Percentiles rank a stretch among this genome's conserved stretches.
Conservation (phyloP, 2,888 invertebrate genomes). For the Drosophila mulleri region DNA sequence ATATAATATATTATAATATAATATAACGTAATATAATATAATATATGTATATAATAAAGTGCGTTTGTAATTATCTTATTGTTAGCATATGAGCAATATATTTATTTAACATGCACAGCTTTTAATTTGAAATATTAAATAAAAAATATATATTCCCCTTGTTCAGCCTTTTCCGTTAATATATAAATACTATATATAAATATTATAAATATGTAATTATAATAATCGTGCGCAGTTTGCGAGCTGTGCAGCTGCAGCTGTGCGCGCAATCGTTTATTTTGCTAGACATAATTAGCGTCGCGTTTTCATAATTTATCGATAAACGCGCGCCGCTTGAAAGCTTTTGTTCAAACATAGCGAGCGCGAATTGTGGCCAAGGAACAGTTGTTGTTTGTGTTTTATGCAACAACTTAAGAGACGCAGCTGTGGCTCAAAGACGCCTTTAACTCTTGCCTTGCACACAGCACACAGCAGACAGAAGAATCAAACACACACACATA, state of each 20-base stretch:
- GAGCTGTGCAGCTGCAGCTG: constrained; percentile 24
- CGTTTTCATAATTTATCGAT: constrained; percentile 58
- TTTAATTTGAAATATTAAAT: too few relatives aligned
- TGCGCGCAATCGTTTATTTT: constrained; percentile 26
- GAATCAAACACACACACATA: background rate
- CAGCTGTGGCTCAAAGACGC: constrained; percentile 57
- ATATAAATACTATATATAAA: background rate
- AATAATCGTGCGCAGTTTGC: background rate
- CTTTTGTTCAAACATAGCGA: constrained; percentile 44
- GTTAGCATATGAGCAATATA: too few relatives aligned
- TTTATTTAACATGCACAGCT: too few relatives aligned
- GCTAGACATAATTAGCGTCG: constrained; percentile 46
- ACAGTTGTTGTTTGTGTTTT: constrained; percentile 37
- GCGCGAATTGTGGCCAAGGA: constrained; percentile 30
- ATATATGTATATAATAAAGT: too few relatives aligned
- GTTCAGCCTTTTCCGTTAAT: too few relatives aligned
- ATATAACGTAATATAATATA: too few relatives aligned
- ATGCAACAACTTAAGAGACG: constrained; percentile 34
- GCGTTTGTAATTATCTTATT: too few relatives aligned
- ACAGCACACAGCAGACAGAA: background rate
- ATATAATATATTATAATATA: too few relatives aligned
- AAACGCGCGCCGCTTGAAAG: constrained; percentile 34
- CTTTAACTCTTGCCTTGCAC: constrained; percentile 44
- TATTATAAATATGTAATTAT: too few relatives aligned
- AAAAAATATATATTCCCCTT: background rate